These are phyloP conservation scores for Mugil cephalus DNA, from an alignment of 2,113 vertebrate genomes.

Conservation along the genomic window DNA sequence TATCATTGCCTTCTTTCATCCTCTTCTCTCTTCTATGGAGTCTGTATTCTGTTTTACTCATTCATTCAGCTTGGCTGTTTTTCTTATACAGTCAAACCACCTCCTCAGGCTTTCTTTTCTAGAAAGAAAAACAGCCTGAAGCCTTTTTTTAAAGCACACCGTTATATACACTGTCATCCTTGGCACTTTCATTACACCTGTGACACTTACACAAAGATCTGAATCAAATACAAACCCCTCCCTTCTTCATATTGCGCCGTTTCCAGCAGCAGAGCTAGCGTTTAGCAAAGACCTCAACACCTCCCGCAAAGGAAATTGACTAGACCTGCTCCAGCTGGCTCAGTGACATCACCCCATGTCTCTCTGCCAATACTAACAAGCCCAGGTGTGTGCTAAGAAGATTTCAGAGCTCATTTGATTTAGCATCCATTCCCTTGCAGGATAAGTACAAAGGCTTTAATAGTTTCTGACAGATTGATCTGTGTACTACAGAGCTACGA, in stretches of 20 bases:
- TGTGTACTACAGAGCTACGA: constrained; percentile 45
- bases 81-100: neutral
- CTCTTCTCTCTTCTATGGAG: constrained; percentile 14
- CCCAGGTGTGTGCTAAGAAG: constrained; percentile 69
- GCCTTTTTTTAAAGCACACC: constrained; percentile 45
- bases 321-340: constrained; percentile 60
- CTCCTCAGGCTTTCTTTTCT: constrained; percentile 17
- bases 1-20: constrained; percentile 26
- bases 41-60: constrained; percentile 28
- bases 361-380: constrained; percentile 69
- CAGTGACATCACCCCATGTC: constrained; percentile 65
- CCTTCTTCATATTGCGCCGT: constrained; percentile 23
- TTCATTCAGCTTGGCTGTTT: constrained; percentile 15
- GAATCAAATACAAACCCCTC: constrained; percentile 39
- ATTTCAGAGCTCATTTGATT: constrained; percentile 67
- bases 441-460: constrained; percentile 58
- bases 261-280: constrained; percentile 52
- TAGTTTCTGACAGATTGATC: constrained; percentile 65
- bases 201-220: constrained; percentile 54
- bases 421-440: constrained; percentile 49
- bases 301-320: constrained; percentile 51
- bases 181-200: constrained; percentile 67
- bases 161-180: constrained; percentile 60
- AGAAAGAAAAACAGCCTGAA: constrained; percentile 35
- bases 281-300: constrained; percentile 59